A percentile compares a stretch with the other conserved stretches of the same genome.
These are phyloP conservation scores for Hydrozoanthus tunicans DNA, from an alignment of 64 coral and sea anemone species.

Conservation along the genomic window DNA sequence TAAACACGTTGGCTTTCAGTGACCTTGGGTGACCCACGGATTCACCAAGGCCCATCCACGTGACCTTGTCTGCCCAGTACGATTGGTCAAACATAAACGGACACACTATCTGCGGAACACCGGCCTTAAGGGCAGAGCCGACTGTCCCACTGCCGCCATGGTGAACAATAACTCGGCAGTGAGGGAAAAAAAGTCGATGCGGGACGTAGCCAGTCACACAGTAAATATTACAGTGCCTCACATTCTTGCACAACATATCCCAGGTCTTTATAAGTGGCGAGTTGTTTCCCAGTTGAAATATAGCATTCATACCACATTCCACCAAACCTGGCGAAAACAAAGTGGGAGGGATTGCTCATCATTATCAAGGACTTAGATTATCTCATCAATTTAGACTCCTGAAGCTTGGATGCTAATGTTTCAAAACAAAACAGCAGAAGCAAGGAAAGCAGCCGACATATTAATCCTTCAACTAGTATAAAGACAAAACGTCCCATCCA, in stretches of 20 bases:
- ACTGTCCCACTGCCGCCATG: slow-evolving; percentile 94
- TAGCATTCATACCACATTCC: slow-evolving; percentile 83
- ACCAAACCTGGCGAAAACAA: slow-evolving; percentile 70
- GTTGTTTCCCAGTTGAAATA: slow-evolving; percentile 58
- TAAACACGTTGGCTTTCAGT: slow-evolving; percentile 43
- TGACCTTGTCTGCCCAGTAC: slow-evolving; percentile 87
- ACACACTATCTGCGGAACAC: slow-evolving; percentile 84
- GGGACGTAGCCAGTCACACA: slow-evolving; percentile 70
- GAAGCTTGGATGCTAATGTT: too few species aligned
- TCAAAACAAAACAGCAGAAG: too few species aligned
- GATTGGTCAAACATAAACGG: slow-evolving; percentile 98
- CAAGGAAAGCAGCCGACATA: too few species aligned
- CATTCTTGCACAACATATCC: slow-evolving; percentile 90
- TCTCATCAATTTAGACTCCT: too few species aligned
- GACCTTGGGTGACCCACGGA: slow-evolving; percentile 83
- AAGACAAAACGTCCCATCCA: too few species aligned
- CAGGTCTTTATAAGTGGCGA: slow-evolving; percentile 79
- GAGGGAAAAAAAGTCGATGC: slow-evolving; percentile 73
- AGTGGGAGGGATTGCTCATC: background rate
- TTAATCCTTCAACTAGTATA: too few species aligned
- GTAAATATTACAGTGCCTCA: slow-evolving; percentile 90
- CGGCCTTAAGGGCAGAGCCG: slow-evolving; percentile 66
- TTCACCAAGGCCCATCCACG: slow-evolving; percentile 85
- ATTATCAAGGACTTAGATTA: too few species aligned
- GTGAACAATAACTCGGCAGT: slow-evolving; percentile 70